Base-by-base conservation (phyloP, 2,113 vertebrate species). In the Pseudolaguvia tuberculata region DNA sequence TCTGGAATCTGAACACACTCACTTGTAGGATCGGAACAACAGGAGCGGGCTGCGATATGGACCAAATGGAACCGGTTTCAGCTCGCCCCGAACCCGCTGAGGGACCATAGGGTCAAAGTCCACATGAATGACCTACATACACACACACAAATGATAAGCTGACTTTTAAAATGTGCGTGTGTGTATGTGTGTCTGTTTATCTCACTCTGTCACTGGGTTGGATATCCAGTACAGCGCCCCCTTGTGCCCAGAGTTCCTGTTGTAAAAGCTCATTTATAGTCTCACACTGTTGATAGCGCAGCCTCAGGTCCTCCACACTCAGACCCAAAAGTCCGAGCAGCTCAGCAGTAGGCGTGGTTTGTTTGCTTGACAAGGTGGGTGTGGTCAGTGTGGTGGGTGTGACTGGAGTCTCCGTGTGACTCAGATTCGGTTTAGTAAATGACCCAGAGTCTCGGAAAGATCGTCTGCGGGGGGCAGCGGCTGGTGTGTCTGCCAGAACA, bases 11-110 rank as follows among this genome's bases (percentile, higher is more conserved):
- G 25, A 18, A 17, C 13, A 21, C 18, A 27, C 51, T 78, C 39
- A 97, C 96, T 96, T 96, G 90, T 98, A 99, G 0, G 97, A 97
- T 74, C 90, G 96, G 88, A 98, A 99, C 29, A 90, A 90, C 35
- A 98, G 88, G 77, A 99, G 92, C 35, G 97, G 95, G 78, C 97
- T 99, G 83, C 88, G 93, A 84, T 99, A 99, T 0, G 90, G 86
- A 69, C 86, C 92, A 82, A 95, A 96, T 0, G 94, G 91, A 69
- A 91, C 89, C 0, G 93, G 93, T 79, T 86, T 93, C 56, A 84
- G 73, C 61, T 97, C 94, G 0, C 73, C 55, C 79, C 84, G 83
- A 42, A 86, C 90, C 55, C 78, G 88, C 27, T 89, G 91, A 2
- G 83, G 79, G 0, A 83, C 68, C 53, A 88, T 62, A 27, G 89